Evolutionary conservation across 2,797 vertebrate genomes (phyloP).

Genomic region (Vipera ursinii): DNA sequence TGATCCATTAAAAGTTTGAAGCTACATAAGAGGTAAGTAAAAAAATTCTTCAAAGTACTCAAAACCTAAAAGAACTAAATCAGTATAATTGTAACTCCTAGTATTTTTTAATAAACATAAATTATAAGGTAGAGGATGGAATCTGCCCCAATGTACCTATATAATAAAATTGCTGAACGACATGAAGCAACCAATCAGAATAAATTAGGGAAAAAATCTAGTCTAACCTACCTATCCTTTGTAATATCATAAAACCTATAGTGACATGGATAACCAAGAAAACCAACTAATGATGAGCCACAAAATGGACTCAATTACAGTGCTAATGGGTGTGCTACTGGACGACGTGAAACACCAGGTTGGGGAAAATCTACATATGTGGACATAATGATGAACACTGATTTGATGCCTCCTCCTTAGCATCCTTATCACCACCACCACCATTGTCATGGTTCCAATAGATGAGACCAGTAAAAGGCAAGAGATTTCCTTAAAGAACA

Average conservation of each 20-base stretch:
- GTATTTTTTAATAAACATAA: background rate
- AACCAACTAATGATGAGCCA: background rate
- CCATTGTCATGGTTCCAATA: background rate
- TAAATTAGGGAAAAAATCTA: background rate
- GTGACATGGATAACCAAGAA: background rate
- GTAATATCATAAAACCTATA: background rate
- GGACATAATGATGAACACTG: background rate
- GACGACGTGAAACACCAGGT: background rate
- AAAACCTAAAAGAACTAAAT: constrained; percentile 22
- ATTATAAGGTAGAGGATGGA: background rate
- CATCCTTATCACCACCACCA: no score
- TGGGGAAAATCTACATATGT: background rate
- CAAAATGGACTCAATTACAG: background rate
- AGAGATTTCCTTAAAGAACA: no score
- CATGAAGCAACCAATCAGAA: background rate
- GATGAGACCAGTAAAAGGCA: no score
- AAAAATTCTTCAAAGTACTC: background rate
- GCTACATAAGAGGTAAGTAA: constrained; percentile 18
- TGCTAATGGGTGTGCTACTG: background rate
- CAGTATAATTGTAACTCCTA: constrained; percentile 30
- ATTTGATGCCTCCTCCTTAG: background rate
- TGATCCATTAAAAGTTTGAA: constrained; percentile 51
- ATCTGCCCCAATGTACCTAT: background rate
- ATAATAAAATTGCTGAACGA: background rate
- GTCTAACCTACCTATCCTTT: background rate